Evolutionary conservation across 2,888 invertebrate species (phyloP).

Genomic region (Chymomyza amoena): DNA sequence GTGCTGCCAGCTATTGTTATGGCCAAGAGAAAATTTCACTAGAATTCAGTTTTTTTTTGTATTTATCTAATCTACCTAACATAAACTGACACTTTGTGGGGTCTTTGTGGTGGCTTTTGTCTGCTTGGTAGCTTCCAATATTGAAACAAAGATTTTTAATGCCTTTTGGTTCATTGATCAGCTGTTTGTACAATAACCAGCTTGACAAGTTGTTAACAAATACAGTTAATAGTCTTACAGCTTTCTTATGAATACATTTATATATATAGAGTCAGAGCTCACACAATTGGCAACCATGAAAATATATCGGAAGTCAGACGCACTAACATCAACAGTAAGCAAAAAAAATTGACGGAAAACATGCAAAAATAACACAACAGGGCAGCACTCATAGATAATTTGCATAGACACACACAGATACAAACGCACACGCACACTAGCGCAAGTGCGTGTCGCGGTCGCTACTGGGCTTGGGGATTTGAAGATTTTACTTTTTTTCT

Average conservation of each 20-base stretch:
- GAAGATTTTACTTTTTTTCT: not conserved
- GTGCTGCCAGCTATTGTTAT: too few species aligned
- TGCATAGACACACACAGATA: not conserved
- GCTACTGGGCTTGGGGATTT: not conserved
- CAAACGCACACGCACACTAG: not conserved
- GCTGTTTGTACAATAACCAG: not conserved
- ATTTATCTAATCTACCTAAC: too few species aligned
- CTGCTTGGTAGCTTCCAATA: too few species aligned
- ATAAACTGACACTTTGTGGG: too few species aligned
- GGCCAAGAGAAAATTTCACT: too few species aligned
- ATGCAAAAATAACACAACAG: not conserved
- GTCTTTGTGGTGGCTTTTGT: too few species aligned
- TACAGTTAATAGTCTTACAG: not conserved
- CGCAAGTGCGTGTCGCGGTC: not conserved
- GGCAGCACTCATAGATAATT: not conserved
- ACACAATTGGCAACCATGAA: not conserved
- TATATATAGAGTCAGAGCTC: not conserved
- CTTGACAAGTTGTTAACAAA: not conserved
- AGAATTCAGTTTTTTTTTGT: too few species aligned
- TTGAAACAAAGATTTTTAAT: too few species aligned
- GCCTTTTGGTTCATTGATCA: not conserved
- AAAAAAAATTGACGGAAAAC: not conserved
- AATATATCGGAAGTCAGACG: not conserved
- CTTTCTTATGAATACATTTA: not conserved
- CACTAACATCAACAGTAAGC: not conserved